Evolutionary conservation across 2,797 vertebrate genomes (phyloP).

Genomic region (Melopsittacus undulatus): DNA sequence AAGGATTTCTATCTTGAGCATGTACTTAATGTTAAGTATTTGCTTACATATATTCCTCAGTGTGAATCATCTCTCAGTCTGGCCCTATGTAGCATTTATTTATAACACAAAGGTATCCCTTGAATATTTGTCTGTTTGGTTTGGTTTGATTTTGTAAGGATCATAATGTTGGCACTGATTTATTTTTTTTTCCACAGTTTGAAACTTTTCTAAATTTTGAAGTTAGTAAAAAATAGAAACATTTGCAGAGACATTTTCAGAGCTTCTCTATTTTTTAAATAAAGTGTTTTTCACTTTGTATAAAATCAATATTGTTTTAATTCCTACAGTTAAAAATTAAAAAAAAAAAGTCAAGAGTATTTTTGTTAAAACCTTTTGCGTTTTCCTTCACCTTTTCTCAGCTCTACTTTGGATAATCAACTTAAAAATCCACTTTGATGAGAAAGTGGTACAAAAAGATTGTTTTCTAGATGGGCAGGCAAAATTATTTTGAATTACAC

Average conservation of each 20-base stretch:
- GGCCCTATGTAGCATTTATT: neutral
- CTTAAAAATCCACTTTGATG: neutral
- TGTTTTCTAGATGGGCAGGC: neutral
- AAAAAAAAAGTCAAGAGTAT: neutral
- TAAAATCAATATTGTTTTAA: neutral
- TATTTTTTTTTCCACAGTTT: neutral
- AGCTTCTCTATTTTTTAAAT: neutral
- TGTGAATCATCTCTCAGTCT: neutral
- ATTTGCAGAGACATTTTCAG: neutral
- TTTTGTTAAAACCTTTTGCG: neutral
- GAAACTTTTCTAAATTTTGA: neutral
- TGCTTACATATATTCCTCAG: neutral
- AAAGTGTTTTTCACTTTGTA: neutral
- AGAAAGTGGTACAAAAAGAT: neutral
- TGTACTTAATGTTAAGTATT: neutral
- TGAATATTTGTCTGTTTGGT: neutral
- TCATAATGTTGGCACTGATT: neutral
- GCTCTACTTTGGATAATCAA: neutral
- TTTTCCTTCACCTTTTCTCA: neutral
- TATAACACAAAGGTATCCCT: neutral
- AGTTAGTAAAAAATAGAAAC: neutral
- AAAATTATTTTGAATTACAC: neutral
- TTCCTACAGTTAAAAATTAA: neutral
- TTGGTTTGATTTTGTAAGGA: neutral
- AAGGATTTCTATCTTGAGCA: neutral